Evolutionary conservation across 2,113 vertebrate genomes (phyloP), one percentile per base, ranked within the genome.

Genomic region (Pholis gunnellus): DNA sequence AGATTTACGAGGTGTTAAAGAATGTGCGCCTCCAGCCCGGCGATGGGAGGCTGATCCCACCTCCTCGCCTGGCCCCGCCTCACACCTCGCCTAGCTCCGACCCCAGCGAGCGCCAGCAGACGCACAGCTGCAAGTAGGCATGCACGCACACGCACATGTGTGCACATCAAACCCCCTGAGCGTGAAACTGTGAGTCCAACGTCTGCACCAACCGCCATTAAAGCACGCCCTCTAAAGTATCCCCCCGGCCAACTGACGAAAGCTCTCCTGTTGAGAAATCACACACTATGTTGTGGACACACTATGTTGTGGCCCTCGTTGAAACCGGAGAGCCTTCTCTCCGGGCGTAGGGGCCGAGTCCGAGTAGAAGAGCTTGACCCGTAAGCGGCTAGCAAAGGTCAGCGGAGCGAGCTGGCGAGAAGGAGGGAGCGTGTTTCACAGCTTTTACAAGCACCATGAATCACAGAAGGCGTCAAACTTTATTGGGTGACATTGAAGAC

Each of bases 1-100:
- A 92, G 87, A 94, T 95, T 95, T 94, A 96, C 85, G 91, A 90
- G 90, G 93, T 95, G 95, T 92, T 87, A 89, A 25, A 88, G 89
- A 94, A 94, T 65, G 90, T 79, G 81, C 27, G 91, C 89, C 92
- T 91, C 92, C 48, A 92, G 88, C 85, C 59, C 70, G 72, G 81
- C 70, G 89, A 91, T 76, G 86, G 89, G 52, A 83, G 84, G 80
- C 74, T 31, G 88, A 91, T 87, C 84, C 82, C 78, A 59, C 65
- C 84, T 42, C 84, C 70, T 50, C 27, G 36, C 57, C 72, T 48
- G 59, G 50, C 36, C 76, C 77, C 29, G 31, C 68, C 74, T 74
- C 71, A 90, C 88, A 82, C 83, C 80, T 78, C 61, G 25, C 69
- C 65, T 57, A 74, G 31, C 84, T 75, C 67, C 83, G 29, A 72